Conservation (phyloP, 2,797 vertebrate genomes). For the Myotis myotis region DNA sequence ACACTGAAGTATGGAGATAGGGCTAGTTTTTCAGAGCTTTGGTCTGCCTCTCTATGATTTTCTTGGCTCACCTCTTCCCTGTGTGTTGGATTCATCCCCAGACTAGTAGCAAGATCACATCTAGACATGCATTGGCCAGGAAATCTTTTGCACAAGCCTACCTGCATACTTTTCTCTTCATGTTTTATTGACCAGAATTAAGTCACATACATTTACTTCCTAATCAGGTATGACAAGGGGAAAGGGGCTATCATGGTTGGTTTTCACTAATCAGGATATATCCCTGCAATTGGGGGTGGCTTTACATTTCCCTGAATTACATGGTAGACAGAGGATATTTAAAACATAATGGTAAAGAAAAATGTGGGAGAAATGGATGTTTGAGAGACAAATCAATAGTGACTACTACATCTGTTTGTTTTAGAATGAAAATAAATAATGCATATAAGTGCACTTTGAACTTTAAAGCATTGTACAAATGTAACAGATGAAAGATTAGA, state of each 20-base stretch:
- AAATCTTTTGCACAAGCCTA: constrained; percentile 33
- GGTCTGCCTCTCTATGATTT: neutral
- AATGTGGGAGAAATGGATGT: constrained; percentile 34
- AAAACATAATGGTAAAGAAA: neutral
- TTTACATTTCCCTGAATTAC: neutral
- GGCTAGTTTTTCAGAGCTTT: neutral
- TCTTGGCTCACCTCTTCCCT: neutral
- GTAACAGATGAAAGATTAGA: constrained; percentile 24
- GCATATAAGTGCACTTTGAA: constrained; percentile 60
- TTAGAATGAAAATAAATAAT: constrained; percentile 71
- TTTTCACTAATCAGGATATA: constrained; percentile 16
- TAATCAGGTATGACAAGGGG: neutral
- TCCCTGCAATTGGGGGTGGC: neutral
- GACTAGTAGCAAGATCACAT: neutral
- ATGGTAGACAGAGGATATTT: constrained; percentile 21
- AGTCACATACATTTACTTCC: neutral
- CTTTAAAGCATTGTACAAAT: constrained; percentile 39
- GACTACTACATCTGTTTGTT: constrained; percentile 42
- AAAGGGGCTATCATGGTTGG: neutral
- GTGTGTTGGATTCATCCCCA: neutral
- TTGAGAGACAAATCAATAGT: constrained; percentile 53
- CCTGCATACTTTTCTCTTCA: neutral
- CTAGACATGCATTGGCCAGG: neutral
- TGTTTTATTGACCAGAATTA: constrained; percentile 60
- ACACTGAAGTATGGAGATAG: neutral